Conservation (phyloP, 2,888 invertebrate genomes). For the Amaurobius ferox region DNA sequence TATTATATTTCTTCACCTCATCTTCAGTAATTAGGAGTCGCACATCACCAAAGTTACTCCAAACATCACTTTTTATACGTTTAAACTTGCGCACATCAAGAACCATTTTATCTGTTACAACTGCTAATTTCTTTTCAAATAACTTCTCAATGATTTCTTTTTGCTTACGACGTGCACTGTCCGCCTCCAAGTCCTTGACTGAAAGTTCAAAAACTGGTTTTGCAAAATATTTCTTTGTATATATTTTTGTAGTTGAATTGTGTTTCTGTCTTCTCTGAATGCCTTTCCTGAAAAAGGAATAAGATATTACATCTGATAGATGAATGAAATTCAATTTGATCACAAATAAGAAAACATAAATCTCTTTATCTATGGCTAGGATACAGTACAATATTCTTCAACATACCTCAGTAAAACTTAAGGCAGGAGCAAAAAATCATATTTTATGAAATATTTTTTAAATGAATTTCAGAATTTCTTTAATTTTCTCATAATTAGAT, state of each 20-base stretch:
- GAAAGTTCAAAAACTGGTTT: slow-evolving; percentile 67
- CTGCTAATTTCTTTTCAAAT: slow-evolving; percentile 60
- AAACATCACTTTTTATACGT: slow-evolving; percentile 65
- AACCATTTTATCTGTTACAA: slow-evolving; percentile 66
- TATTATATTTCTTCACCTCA: slow-evolving; percentile 52
- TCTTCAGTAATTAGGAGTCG: slow-evolving; percentile 55
- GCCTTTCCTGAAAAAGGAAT: slow-evolving; percentile 29
- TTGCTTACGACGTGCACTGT: slow-evolving; percentile 61
- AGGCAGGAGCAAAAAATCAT: no score
- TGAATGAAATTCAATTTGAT: no score
- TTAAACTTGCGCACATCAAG: slow-evolving; percentile 70
- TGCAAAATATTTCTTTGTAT: slow-evolving; percentile 59
- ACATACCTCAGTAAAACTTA: no score
- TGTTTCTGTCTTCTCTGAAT: slow-evolving; percentile 35
- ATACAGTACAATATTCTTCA: no score
- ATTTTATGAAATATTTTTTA: no score
- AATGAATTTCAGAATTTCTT: no score
- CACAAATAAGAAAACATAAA: no score
- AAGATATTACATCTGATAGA: not conserved
- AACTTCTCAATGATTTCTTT: slow-evolving; percentile 63
- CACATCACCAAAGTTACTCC: slow-evolving; percentile 68
- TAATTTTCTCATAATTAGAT: no score
- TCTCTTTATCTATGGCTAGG: no score
- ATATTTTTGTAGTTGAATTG: slow-evolving; percentile 46
- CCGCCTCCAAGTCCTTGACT: slow-evolving; percentile 60